Evolutionary conservation across 2,888 invertebrate species (phyloP), one percentile per base, ranked within the genome.

Genomic region (Cyrtodaria siliqua): DNA sequence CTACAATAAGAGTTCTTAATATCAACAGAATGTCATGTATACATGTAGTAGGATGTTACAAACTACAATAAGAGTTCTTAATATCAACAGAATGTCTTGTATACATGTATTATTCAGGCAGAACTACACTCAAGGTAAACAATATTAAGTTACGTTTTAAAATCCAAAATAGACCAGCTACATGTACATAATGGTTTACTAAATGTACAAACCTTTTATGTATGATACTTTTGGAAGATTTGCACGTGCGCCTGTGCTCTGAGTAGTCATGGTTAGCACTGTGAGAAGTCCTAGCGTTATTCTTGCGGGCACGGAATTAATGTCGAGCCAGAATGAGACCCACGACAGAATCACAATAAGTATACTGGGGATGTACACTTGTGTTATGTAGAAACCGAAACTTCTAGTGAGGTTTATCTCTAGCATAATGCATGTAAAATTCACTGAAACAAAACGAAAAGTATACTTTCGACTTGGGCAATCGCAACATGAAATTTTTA

Each of bases 331-430:
- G 87, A 94, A 94, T 0, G 96, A 96, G 0, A 97, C 96, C 97
- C 97, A 94, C 2, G 93, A 93, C 57, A 94, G 91, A 18, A 94
- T 93, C 24, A 94, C 94, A 20, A 94, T 92, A 47, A 94, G 91
- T 59, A 93, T 92, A 75, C 94, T 94, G 2, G 94, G 94, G 12
- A 94, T 93, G 87, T 94, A 94, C 67, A 94, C 94, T 90, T 94
- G 94, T 55, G 94, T 93, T 49, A 94, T 89, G 89, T 94, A 94
- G 92, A 96, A 96, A n/a, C 97, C 97, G 95, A 96, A 96, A 92
- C 96, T 96, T 2, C 97, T 27, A 2, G 24, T 20, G 14, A 79
- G 16, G 38, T 70, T 53, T 24, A 79, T 59, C 16, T 71, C 50
- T 26, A 70, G 16, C 6, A 23, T 20, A 16, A 79, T 52, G 26